phyloP scores from a whole-genome alignment of 2,888 invertebrate genomes.

The Drosophila macrothrix region DNA sequence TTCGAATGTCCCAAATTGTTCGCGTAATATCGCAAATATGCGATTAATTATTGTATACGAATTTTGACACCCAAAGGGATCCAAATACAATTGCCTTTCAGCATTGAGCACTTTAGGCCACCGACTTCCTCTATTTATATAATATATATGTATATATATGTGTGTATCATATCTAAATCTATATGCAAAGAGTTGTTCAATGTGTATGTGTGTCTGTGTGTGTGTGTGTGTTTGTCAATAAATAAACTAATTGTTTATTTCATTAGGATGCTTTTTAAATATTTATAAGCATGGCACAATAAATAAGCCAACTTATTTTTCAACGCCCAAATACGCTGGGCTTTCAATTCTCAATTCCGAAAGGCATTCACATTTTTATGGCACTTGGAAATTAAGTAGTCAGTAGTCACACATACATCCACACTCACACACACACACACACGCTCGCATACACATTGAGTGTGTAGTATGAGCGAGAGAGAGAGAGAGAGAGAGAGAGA shows the following conservation, averaged over 20 bases:
- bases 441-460: conserved; percentile 1
- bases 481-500: neutral
- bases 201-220: conserved; percentile 10
- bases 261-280: conserved; percentile 72
- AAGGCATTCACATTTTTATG: conserved; percentile 69
- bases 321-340: conserved; percentile 62
- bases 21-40: conserved; percentile 8
- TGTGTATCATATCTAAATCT: conserved; percentile 29
- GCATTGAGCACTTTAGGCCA: conserved; percentile 41
- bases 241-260: conserved; percentile 81
- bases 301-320: conserved; percentile 72
- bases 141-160: neutral
- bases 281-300: conserved; percentile 70
- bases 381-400: conserved; percentile 80
- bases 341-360: conserved; percentile 45
- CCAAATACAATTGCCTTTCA: conserved; percentile 45
- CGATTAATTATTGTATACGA: neutral
- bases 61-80: conserved; percentile 38
- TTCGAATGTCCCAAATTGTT: conserved; percentile 9
- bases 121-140: conserved; percentile 27
- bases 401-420: conserved; percentile 27
- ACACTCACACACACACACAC: conserved; percentile 4
- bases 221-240: conserved; percentile 59
- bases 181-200: conserved; percentile 33
- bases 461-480: neutral